Base-by-base conservation (phyloP, 2,888 invertebrate species). In the Pandemis cinnamomeana region DNA sequence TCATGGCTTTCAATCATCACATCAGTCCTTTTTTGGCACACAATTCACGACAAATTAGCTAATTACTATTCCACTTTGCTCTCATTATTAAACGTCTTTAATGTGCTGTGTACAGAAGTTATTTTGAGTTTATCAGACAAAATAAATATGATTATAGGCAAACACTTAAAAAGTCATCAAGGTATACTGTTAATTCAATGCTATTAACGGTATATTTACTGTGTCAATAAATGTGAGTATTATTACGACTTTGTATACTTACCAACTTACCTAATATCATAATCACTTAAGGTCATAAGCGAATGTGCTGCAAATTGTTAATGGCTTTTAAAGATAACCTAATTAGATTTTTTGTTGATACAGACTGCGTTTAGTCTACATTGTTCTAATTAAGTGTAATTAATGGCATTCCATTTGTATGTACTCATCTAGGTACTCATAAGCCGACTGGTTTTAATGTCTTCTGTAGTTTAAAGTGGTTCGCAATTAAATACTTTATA, bases 221-320 rank as follows among this genome's bases (percentile, higher is more conserved):
- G 11, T 11, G 13, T 13, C 13, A 48, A 13, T 48, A 48, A 51
- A n/a, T n/a, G 11, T 51, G 53, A 20, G 7, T 55, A 53, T 53
- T 53, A 2, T n/a, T 53, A 55, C 8, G 53, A 51, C n/a, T n/a
- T 13, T 58, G 11, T 58, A 58, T 27, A 27, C 10, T 58, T 58
- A 58, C 58, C 58, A 27, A 58, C 10, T 58, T 58, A 58, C 58
- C 58, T 58, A 58, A 27, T 58, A 58, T 58, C 27, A 11, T 27
- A 58, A 27, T 58, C 58, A 27, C 58, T 11, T 58, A 58, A 58
- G 58, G 58, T 58, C 27, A 27, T 27, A 27, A 58, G 27, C 11
- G 58, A 58, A 11, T 58, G 27, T 27, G 27, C 11, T 58, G 53
- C 53, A 55, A 13, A 55, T 55, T 15, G 53, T 55, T 20, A 55